Evolutionary conservation across 1,140 invertebrate genomes (phyloP).

Genomic region (Eurosta solidaginis): DNA sequence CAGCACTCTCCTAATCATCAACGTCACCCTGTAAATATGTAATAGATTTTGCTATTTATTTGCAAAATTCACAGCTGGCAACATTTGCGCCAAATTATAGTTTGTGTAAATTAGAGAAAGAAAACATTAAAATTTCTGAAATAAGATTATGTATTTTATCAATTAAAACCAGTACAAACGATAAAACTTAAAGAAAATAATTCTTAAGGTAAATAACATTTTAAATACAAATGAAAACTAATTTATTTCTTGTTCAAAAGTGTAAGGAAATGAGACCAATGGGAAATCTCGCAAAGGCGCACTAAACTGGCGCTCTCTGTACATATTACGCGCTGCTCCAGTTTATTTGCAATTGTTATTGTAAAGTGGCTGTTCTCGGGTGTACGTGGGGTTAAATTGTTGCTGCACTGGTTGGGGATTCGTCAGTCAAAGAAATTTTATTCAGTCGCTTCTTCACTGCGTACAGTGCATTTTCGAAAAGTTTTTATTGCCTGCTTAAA

Average conservation of each 20-base stretch:
- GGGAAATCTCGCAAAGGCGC: too few relatives aligned
- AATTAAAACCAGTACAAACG: background rate
- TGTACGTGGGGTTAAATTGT: constrained; percentile 9
- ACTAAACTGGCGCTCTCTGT: too few relatives aligned
- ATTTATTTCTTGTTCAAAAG: too few relatives aligned
- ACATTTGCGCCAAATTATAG: background rate
- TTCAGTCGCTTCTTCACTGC: constrained; percentile 1
- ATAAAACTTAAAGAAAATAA: background rate
- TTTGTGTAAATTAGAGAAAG: background rate
- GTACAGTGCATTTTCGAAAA: constrained; percentile 22
- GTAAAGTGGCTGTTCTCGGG: background rate
- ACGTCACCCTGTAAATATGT: background rate
- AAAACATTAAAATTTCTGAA: constrained; percentile 7
- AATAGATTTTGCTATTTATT: background rate
- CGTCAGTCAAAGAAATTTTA: constrained; percentile 23
- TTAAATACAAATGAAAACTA: too few relatives aligned
- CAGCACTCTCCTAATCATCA: too few relatives aligned
- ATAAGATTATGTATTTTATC: background rate
- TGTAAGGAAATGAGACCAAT: too few relatives aligned
- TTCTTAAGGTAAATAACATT: too few relatives aligned
- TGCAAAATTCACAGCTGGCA: background rate
- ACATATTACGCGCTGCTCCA: background rate
- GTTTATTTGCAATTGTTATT: constrained; percentile 5
- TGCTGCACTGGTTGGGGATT: constrained; percentile 19
- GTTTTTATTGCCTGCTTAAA: constrained; percentile 31